Evolutionary conservation across 2,113 vertebrate species (phyloP), one percentile per base, ranked within the genome.

Genomic region (Gymnogyps californianus): DNA sequence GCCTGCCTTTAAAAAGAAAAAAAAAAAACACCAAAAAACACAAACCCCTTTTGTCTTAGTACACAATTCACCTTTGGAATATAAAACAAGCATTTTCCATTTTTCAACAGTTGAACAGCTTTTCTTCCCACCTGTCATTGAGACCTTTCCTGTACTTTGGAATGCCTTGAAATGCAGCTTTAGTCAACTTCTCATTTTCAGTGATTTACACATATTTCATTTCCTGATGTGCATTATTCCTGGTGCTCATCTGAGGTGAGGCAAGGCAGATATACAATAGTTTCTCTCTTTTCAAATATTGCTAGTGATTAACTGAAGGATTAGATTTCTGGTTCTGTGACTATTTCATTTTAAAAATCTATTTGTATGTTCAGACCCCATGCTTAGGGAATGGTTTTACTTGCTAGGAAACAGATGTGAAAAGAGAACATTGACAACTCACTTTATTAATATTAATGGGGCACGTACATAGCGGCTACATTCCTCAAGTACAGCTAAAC

Each of bases 291-390:
- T 61, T 75, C 83, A 94, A 85, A 86, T 88, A 66, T 29, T 72
- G 40, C 55, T 77, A 76, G 62, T 47, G 57, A 97, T 91, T 92
- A 95, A 90, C 58, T 82, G 78, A 69, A 93, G 75, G 89, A 95
- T 95, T 95, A 88, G 57, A 80, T 91, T 96, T 93, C 92, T 91
- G 62, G 40, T 75, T 64, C 89, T 82, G 34, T 28, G 88, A 91
- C 1, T 2, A 67, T 72, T 94, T 93, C 6, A 78, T 89, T 92
- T 79, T 8, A 26, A 81, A 93, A 87, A 70, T 70, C 47, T 57
- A 42, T 96, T 72, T 93, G 77, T 69, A 58, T 54, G n/a, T 91
- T 91, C 92, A 91, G 31, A 52, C 7, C 31, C 49, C 69, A 59
- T 26, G 40, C 52, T 59, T 44, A 36, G 47, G 93, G 80, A 83